Base-by-base conservation (phyloP, 2,888 invertebrate genomes). In the Drosophila tanythrix region DNA sequence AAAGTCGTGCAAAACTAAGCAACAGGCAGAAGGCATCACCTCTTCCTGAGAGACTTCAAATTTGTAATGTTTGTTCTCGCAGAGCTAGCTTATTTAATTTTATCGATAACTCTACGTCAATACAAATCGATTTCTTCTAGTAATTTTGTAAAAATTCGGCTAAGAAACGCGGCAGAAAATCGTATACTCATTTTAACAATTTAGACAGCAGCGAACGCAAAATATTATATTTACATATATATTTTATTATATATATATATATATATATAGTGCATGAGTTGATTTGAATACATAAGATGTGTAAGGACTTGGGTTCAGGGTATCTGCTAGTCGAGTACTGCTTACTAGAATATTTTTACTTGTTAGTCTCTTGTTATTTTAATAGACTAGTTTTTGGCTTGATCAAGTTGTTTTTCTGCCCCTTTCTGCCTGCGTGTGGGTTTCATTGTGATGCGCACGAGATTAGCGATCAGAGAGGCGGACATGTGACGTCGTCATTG, bases 321-420 rank as follows among this genome's bases (percentile, higher is more conserved):
- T 46, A 46, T 46, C 15, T 46, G 1, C 7, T 46, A 46, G 46
- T 46, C 46, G 46, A 25, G 25, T 25, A 15, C 15, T 15, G 15
- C 25, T 8, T 8, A 46, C 8, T 15, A 46, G 25, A 46, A 25
- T 25, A 15, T 25, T 46, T 46, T 43, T 46, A 38, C 15, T 25
- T 25, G 8, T 27, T 46, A 46, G 18, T 38, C 5, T 55, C n/a
- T 55, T 50, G 48, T 50, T 60, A 52, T 62, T 53, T 31, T 55
- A 31, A 52, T 70, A 33, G 60, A 43, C 59, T 62, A 56, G 64
- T 56, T 55, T 66, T 65, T 74, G 46, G 50, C 48, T 57, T 65
- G 70, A 85, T 83, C 82, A 80, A 82, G 67, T 70, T 78, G 82
- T 82, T 72, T 68, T 52, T 48, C 68, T 52, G 52, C 53, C 55